Evolutionary conservation across 2,113 vertebrate species (phyloP).

Genomic region (Zapus hudsonius): DNA sequence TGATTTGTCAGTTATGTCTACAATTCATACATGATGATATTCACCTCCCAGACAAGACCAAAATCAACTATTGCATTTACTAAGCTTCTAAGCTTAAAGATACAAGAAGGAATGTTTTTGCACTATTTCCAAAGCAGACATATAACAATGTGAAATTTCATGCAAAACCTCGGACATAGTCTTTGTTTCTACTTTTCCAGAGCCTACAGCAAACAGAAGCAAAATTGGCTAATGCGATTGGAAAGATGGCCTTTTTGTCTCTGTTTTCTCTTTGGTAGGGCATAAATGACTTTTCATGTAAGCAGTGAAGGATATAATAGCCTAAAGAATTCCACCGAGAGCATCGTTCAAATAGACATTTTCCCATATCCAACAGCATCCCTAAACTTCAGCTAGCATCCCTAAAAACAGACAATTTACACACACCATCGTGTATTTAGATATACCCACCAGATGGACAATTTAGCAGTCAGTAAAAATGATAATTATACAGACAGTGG

Average conservation of each 20-base stretch:
- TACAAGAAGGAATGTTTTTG: background rate
- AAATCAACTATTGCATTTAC: background rate
- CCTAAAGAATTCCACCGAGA: background rate
- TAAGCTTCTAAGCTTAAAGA: background rate
- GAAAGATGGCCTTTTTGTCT: conserved; percentile 32
- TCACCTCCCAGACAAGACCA: background rate
- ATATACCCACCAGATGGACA: background rate
- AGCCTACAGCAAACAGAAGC: background rate
- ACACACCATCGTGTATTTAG: background rate
- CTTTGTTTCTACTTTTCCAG: background rate
- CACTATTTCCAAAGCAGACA: conserved; percentile 23
- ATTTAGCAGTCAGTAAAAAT: background rate
- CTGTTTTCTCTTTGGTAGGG: background rate
- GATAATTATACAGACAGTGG: background rate
- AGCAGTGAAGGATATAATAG: background rate
- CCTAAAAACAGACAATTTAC: background rate
- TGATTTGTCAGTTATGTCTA: background rate
- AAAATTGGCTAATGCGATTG: background rate
- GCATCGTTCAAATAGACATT: background rate
- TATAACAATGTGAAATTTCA: conserved; percentile 26
- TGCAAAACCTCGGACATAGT: background rate
- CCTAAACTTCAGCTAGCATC: background rate
- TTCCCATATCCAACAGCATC: background rate
- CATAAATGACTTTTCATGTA: background rate
- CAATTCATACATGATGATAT: background rate